Evolutionary conservation across 92 coral and sea anemone genomes (phyloP), one percentile per base, ranked within the genome.

Genomic region (Ricordea florida): DNA sequence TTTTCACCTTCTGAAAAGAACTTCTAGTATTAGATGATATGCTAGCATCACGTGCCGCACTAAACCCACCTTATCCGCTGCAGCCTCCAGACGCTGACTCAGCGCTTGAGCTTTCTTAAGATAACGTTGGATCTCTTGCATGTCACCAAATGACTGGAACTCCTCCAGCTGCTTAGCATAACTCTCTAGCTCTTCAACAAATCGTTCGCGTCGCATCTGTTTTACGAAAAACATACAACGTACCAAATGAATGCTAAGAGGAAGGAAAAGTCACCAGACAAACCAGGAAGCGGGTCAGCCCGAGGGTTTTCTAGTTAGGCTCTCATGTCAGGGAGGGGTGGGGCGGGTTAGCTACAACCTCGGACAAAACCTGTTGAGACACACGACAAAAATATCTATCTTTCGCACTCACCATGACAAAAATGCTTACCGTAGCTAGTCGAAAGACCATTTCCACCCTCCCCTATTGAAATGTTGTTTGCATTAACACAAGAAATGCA

Each of bases 131-230:
- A 94, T 87, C 41, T 94, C 98, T 34, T 93, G 77, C 90, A 94
- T 90, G 72, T 94, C 98, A 14, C 98, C 98, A 79, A 94, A 94
- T 5, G 94, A 79, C 60, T 88, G 94, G 79, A 94, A 94, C 53
- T 94, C 98, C 51, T 94, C 98, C 26, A 91, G 80, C 74, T 94
- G 98, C 66, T 92, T 94, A 55, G 89, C 78, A 59, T 94, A 94
- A 49, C 98, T 90, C 49, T 94, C 98, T 32, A 94, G 89, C 58
- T 94, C 98, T 64, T 94, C 98, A 6, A 79, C 85, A 81, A 94
- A 94, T 50, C 98, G 76, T 80, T 94, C 98, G 6, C 98, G 93
- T 2, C 98, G 91, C 98, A 94, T 94, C 98, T 94, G 79, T 1
- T 26, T 27, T 7, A 18, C 5, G 1, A 70, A 64, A 31, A 16